These are phyloP conservation scores for Puma concolor DNA, from an alignment of 2,113 vertebrate genomes.

Conservation along the genomic window DNA sequence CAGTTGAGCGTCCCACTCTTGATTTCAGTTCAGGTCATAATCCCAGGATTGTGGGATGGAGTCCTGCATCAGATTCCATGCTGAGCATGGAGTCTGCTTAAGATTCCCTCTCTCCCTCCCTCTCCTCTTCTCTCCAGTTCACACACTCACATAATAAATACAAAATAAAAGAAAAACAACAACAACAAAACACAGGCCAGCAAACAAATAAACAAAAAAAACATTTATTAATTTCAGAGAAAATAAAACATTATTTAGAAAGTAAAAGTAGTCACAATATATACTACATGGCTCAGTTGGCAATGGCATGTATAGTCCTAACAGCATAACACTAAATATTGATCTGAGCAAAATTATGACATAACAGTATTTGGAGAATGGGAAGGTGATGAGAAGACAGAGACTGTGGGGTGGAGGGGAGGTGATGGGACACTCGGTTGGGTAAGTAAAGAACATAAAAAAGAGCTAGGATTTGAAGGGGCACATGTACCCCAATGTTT, in stretches of 20 bases:
- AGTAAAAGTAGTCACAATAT: not conserved
- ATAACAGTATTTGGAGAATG: not conserved
- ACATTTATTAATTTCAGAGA: not conserved
- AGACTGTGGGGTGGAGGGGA: not conserved
- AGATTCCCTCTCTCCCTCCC: too few relatives aligned
- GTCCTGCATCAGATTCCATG: too few relatives aligned
- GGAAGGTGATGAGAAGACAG: not conserved
- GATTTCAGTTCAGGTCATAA: too few relatives aligned
- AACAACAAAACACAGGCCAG: too few relatives aligned
- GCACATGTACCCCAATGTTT: too few relatives aligned
- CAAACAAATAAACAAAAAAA: not conserved
- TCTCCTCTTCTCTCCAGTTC: too few relatives aligned
- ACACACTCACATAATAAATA: too few relatives aligned
- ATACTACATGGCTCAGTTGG: not conserved
- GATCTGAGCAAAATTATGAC: not conserved
- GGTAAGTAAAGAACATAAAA: not conserved
- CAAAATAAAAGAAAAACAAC: too few relatives aligned
- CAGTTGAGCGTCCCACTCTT: too few relatives aligned
- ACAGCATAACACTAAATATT: not conserved
- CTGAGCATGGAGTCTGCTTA: too few relatives aligned
- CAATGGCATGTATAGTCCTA: not conserved
- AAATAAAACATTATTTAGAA: slow-evolving; percentile 9
- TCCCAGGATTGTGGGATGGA: too few relatives aligned
- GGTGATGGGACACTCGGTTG: not conserved
- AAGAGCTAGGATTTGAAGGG: not conserved